Conservation (phyloP, 1,140 invertebrate genomes). For the Drosophila mojavensis region DNA sequence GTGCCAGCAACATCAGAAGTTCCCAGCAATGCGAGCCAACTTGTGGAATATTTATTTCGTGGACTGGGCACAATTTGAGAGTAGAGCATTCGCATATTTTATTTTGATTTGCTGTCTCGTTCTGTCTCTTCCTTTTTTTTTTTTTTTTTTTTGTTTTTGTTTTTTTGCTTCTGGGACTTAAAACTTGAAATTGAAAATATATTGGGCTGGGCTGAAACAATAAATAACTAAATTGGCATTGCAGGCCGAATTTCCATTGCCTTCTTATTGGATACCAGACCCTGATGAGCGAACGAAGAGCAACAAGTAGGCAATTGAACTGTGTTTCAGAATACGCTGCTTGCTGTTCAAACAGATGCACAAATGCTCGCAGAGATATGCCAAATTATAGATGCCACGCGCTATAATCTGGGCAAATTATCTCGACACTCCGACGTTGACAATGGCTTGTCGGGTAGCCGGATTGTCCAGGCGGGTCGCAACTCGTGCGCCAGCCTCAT, state of each 20-base stretch:
- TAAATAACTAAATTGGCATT: slow-evolving; percentile 44
- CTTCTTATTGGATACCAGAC: slow-evolving; percentile 60
- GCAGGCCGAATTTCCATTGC: slow-evolving; percentile 52
- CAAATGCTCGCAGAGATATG: slow-evolving; percentile 10
- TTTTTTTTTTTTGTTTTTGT: slow-evolving; percentile 27
- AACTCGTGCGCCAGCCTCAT: slow-evolving; percentile 26
- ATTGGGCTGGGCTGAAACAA: slow-evolving; percentile 35
- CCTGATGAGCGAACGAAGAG: slow-evolving; percentile 13
- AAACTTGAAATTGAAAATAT: slow-evolving; percentile 69
- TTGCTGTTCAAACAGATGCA: slow-evolving; percentile 5
- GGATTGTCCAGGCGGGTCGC: slow-evolving; percentile 1
- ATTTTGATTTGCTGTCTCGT: slow-evolving; percentile 24
- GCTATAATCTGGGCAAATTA: slow-evolving; percentile 62
- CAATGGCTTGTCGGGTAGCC: not conserved
- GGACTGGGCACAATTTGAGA: slow-evolving; percentile 15
- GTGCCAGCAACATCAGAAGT: slow-evolving; percentile 57
- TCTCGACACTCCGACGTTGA: slow-evolving; percentile 15
- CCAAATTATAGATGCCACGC: slow-evolving; percentile 45
- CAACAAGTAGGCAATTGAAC: slow-evolving; percentile 57
- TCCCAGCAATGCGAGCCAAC: slow-evolving; percentile 51
- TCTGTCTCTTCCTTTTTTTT: not conserved
- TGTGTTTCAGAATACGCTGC: slow-evolving; percentile 35
- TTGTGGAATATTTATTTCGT: slow-evolving; percentile 46
- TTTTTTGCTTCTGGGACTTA: slow-evolving; percentile 55
- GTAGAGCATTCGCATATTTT: slow-evolving; percentile 3